Percentiles rank a stretch among this genome's conserved stretches.
Evolutionary conservation across 92 coral and sea anemone genomes (phyloP).

Genomic region (Muricea muricata): DNA sequence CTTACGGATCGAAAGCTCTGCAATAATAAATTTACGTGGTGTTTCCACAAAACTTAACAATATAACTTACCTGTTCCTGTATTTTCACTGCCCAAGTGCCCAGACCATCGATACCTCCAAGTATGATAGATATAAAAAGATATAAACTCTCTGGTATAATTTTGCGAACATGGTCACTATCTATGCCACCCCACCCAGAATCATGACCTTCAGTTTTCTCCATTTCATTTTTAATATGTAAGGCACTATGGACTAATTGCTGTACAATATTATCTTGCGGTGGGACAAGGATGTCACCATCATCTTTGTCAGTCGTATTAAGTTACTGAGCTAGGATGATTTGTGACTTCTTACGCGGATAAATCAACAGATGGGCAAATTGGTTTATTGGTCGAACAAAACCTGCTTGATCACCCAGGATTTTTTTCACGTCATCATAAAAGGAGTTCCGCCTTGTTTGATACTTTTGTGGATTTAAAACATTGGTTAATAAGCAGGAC

Average conservation of each 20-base stretch:
- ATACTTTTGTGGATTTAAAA: neutral
- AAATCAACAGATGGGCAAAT: neutral
- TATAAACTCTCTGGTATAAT: conserved; percentile 63
- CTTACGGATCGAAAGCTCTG: too few relatives aligned
- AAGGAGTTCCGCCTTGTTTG: neutral
- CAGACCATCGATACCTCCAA: conserved; percentile 23
- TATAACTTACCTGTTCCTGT: too few relatives aligned
- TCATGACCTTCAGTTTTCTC: conserved; percentile 32
- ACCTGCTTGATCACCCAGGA: neutral
- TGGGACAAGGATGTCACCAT: neutral
- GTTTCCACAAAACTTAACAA: too few relatives aligned
- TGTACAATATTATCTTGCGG: neutral
- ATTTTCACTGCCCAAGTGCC: too few relatives aligned
- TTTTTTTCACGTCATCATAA: conserved; percentile 19
- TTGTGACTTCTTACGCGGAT: conserved; percentile 1
- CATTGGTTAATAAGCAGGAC: neutral
- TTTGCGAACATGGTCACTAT: conserved; percentile 33
- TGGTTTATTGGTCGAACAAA: conserved; percentile 10
- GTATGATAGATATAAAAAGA: conserved; percentile 53
- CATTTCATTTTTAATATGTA: conserved; percentile 53
- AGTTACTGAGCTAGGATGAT: neutral
- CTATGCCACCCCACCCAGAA: conserved; percentile 37
- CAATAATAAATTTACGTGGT: too few relatives aligned
- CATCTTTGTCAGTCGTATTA: too few relatives aligned
- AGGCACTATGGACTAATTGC: conserved; percentile 48